Evolutionary conservation across 1,140 invertebrate genomes (phyloP), one percentile per base, ranked within the genome.

Genomic region (Drosophila saltans): DNA sequence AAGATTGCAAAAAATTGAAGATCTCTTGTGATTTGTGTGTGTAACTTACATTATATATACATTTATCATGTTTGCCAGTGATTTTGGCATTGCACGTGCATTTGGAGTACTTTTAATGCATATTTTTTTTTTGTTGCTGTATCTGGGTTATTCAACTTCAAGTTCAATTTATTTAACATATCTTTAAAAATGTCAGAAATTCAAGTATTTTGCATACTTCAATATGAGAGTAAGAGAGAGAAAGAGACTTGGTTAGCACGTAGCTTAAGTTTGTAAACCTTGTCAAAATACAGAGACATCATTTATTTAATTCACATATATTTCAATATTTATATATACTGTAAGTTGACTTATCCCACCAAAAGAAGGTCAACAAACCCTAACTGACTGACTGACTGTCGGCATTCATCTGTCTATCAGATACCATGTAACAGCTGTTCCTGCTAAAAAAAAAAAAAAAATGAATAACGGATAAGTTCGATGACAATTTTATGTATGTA

Each of bases 71-170:
- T 52, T 52, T 52, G 43, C 16, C 45, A 48, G 16, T 5, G 16
- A 48, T 48, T 52, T 26, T 52, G 69, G 58, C 58, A 71, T 73
- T 74, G 70, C 70, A 39, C 73, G 62, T 52, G 55, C 24, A 58
- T 74, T 72, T 73, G 6, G 45, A 55, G 57, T 61, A 75, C 21
- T 26, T 52, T 52, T 26, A 52, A 52, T 52, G 45, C 21, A 52
- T 52, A 52, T 26, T 52, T 52, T 9, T 21, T 52, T 52, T 52
- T 21, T 24, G 9, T 52, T 52, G 16, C 10, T 52, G 45, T 10
- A 52, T 26, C 45, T 58, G 61, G 71, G 75, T 77, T 77, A 69
- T 77, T 77, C 75, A 77, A 77, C 75, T 69, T 69, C 71, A 77
- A 77, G 75, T 74, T 70, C 63, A 59, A 77, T 74, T 74, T 77